Evolutionary conservation across 64 coral and sea anemone species (phyloP), one percentile per base, ranked within the genome.

Genomic region (Porites australiensis): DNA sequence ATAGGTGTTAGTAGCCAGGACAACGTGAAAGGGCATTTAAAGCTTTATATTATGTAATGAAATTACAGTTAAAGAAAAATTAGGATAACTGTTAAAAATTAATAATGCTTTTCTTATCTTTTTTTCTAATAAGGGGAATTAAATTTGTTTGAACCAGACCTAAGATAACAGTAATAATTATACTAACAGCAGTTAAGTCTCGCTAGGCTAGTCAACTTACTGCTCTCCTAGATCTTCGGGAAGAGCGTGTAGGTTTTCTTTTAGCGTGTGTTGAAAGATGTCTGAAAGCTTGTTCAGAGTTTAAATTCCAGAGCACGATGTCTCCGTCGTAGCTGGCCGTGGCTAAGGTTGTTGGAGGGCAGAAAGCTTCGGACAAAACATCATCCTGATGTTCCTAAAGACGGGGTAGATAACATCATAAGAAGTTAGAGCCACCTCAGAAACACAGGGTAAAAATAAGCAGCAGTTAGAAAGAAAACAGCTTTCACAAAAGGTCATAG

Each of bases 221-320:
- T 72, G 88, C 69, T 79, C 72, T 79, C 72, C 73, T 99, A 16
- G 88, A 91, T 18, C 71, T 27, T 82, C 94, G 79, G 4, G 92
- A 88, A 5, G 82, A 89, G 4, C 92, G n/a, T 9, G 91, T 73
- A 48, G 86, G 76, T 68, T 94, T 93, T 80, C 75, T 95, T 23
- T 80, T 72, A 9, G 77, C 71, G 18, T 96, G 77, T n/a, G 87
- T 73, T 37, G 66, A 61, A 2, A 99, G 79, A 79, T 99, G 98
- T 43, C 94, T 93, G 9, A 92, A 99, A 16, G 98, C 98, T 50
- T 99, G 98, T 49, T 99, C 98, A 3, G 98, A 99, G 52, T 96
- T 99, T 58, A 96, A 68, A 82, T 99, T 99, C 98, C 98, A 99
- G 58, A 99, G 75, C 37, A 99, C 98, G 37, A 99, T 93, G 61